Evolutionary conservation across 2,113 vertebrate species (phyloP).

Genomic region (Chaetops frenatus): DNA sequence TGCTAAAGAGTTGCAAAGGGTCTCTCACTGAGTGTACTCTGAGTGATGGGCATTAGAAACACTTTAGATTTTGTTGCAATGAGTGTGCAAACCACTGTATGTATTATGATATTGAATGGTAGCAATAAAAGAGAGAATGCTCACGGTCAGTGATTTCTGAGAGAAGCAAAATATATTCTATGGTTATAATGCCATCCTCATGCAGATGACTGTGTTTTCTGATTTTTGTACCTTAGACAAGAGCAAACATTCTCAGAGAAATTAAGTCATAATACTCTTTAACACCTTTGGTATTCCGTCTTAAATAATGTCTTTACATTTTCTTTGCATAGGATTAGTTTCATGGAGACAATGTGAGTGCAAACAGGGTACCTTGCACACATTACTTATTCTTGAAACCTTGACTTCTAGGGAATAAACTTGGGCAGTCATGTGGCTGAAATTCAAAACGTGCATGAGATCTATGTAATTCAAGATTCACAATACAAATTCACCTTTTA

Average conservation of each 20-base stretch:
- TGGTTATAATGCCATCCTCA: not conserved
- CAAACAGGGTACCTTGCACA: not conserved
- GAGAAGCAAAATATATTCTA: not conserved
- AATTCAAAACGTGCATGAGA: not conserved
- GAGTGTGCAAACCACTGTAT: not conserved
- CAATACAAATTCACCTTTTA: not conserved
- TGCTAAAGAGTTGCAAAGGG: not conserved
- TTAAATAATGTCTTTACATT: not conserved
- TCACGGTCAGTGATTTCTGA: not conserved
- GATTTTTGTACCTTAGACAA: not conserved
- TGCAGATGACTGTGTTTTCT: not conserved
- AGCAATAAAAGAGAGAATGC: not conserved
- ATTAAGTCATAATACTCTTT: not conserved
- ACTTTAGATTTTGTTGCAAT: not conserved
- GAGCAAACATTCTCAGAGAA: not conserved
- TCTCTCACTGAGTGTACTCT: not conserved
- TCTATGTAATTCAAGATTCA: not conserved
- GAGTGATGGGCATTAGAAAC: not conserved
- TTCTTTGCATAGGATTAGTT: not conserved
- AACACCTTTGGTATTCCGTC: not conserved
- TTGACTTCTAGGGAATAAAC: not conserved
- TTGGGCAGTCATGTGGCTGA: not conserved
- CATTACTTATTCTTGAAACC: not conserved
- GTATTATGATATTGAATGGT: not conserved
- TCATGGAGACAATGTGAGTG: not conserved